phyloP scores from a whole-genome alignment of 2,113 vertebrate species.

The Verasper variegatus region DNA sequence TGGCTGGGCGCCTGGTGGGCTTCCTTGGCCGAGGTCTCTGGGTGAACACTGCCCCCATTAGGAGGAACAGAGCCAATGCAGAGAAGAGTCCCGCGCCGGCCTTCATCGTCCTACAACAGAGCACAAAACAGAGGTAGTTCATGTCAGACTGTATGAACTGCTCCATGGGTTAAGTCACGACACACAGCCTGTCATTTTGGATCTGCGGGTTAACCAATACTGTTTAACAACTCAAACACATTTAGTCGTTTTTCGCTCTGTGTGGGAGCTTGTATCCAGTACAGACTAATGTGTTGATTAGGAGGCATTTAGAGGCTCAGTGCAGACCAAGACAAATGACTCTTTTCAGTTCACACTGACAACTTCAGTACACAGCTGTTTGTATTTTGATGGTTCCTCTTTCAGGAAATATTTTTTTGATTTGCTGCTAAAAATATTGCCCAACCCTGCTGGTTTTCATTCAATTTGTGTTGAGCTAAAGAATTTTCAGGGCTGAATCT shows the following conservation, averaged over 20 bases:
- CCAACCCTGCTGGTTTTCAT: background rate
- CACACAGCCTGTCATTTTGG: background rate
- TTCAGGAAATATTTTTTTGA: background rate
- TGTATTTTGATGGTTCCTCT: conserved; percentile 8
- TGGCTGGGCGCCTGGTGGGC: conserved; percentile 67
- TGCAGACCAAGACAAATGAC: too few species aligned
- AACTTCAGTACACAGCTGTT: background rate
- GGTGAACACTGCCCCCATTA: conserved; percentile 79
- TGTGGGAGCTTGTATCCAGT: too few species aligned
- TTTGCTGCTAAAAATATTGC: background rate
- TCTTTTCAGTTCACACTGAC: too few species aligned
- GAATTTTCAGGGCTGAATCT: background rate
- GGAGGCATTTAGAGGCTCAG: too few species aligned
- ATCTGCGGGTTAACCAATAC: too few species aligned
- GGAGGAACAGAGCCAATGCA: conserved; percentile 85
- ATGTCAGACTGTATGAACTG: background rate
- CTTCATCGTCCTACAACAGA: conserved; percentile 86
- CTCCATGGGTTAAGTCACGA: background rate
- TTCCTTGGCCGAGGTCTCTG: conserved; percentile 73
- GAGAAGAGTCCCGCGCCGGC: conserved; percentile 81
- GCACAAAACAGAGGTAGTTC: background rate
- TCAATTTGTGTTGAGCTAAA: background rate
- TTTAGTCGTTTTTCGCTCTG: too few species aligned
- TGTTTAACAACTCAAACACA: too few species aligned
- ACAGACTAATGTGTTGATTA: too few species aligned